These are phyloP conservation scores for Campoplex nolae DNA, from an alignment of 2,888 invertebrate genomes.

Conservation along the genomic window DNA sequence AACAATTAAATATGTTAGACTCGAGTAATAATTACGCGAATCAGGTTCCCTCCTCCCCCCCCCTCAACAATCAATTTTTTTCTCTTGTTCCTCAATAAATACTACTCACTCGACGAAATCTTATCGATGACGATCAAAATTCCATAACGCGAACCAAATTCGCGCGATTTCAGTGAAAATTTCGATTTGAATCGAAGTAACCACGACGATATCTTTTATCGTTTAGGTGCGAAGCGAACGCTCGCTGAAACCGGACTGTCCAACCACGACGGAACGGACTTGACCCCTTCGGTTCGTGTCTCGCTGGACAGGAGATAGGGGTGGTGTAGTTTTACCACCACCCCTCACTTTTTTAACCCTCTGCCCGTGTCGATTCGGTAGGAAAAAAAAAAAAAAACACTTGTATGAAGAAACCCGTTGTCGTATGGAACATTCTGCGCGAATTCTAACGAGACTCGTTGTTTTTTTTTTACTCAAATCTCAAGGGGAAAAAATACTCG, in stretches of 20 bases:
- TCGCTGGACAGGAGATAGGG: conserved; percentile 60
- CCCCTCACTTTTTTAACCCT: conserved; percentile 47
- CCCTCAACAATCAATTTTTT: neutral
- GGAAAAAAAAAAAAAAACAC: neutral
- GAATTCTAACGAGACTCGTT: neutral
- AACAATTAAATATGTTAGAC: neutral
- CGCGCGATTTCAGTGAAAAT: neutral
- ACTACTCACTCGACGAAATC: conserved; percentile 51
- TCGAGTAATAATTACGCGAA: neutral
- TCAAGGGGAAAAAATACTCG: neutral
- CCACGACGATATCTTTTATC: conserved; percentile 1
- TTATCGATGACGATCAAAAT: conserved; percentile 41
- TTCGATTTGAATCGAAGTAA: neutral
- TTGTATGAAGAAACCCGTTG: neutral
- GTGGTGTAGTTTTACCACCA: conserved; percentile 42
- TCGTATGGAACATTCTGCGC: neutral
- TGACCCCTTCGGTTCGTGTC: conserved; percentile 69
- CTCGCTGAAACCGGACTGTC: conserved; percentile 75
- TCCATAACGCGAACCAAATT: conserved; percentile 27
- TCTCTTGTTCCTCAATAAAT: neutral
- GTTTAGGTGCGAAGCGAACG: conserved; percentile 65
- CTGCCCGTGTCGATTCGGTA: neutral
- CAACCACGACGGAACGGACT: conserved; percentile 72
- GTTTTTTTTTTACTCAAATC: neutral
- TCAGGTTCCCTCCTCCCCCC: neutral